Base-by-base conservation (phyloP, 2,113 vertebrate species). In the Thryonomys swinderianus region DNA sequence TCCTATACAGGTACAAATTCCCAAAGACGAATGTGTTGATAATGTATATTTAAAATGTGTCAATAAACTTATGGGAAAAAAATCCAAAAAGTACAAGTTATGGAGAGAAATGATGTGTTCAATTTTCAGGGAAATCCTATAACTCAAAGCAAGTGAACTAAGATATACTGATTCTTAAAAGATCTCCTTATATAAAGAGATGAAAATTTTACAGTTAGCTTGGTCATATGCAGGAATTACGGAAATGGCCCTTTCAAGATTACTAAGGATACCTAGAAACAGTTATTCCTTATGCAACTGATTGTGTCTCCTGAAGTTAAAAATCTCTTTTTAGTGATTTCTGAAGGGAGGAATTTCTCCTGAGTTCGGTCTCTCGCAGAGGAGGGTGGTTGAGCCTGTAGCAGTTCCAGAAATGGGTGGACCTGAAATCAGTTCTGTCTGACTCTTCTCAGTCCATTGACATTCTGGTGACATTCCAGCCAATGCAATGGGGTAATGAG, bases 381-480 rank as follows among this genome's bases (percentile, higher is more conserved):
- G 25, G 13, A 3, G 6, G 0, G 0, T 20, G 14, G 42, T 40
- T 17, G 34, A 59, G 62, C 30, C 40, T 16, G 45, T 0, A 4
- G 20, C 0, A 42, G 48, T 90, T 37, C 40, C 34, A 17, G 53
- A 21, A 51, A 8, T 23, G 21, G 10, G 48, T n/a, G 32, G 61
- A 1, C 40, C 51, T 53, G 12, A 20, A 18, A 42, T 17, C 30
- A 42, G 5, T 17, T 87, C 73, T 62, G 23, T 40, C 14, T 80
- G 69, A 18, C 17, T 10, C 32, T 51, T 55, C 30, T 48, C 48
- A 34, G 4, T 5, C 61, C 42, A 51, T 64, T 0, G 0, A 45
- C 30, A 13, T 92, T 85, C 32, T n/a, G 55, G 30, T 59, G 42
- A 4, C 45, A 51, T 17, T 12, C 0, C 30, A 62, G 34, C 10